These are phyloP conservation scores for Callyntrura sp. DNA, from an alignment of 2,888 invertebrate species.

Conservation along the genomic window DNA sequence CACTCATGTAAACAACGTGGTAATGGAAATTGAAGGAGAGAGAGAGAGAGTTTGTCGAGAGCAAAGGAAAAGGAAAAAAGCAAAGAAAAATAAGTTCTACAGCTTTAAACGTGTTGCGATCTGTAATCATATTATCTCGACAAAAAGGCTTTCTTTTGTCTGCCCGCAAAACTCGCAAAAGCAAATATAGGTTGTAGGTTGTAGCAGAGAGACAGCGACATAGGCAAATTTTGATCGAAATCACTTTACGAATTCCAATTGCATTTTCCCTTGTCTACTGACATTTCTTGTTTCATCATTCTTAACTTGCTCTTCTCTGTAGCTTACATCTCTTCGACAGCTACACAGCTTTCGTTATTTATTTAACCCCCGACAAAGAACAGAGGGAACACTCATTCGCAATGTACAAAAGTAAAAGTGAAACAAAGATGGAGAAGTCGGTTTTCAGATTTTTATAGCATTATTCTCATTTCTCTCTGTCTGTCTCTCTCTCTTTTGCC, in stretches of 20 bases:
- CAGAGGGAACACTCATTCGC: too few relatives aligned
- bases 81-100: not conserved
- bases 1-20: not conserved
- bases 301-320: not conserved
- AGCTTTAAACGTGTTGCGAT: not conserved
- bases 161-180: not conserved
- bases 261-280: not conserved
- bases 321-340: constrained; percentile 5
- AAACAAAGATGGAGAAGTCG: constrained; percentile 13
- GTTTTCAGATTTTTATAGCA: constrained; percentile 34
- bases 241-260: constrained; percentile 29
- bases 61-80: constrained; percentile 5
- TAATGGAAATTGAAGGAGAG: not conserved
- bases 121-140: constrained; percentile 39
- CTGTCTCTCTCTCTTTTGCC: constrained; percentile 14
- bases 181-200: not conserved
- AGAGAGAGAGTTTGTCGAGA: not conserved
- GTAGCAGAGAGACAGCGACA: not conserved
- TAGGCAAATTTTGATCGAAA: not conserved
- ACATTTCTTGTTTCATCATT: constrained; percentile 38
- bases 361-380: not conserved
- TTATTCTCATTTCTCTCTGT: not conserved
- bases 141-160: constrained; percentile 1
- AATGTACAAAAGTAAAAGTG: not conserved
- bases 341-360: not conserved